Base-by-base conservation (phyloP, 1,140 invertebrate genomes). In the Saccostrea glomerata region DNA sequence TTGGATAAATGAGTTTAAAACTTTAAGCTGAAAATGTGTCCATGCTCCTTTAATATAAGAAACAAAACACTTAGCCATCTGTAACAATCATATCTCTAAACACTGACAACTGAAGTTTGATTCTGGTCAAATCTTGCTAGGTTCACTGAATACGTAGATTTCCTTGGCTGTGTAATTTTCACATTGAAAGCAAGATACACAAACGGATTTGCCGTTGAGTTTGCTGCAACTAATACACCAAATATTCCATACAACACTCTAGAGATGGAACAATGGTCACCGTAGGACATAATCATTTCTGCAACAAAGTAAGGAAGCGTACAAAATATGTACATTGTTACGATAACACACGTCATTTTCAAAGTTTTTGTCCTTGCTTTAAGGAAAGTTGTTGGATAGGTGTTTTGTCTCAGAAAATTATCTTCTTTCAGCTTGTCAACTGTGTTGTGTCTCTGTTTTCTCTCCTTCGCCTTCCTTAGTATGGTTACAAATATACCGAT, bases 331-430 rank as follows among this genome's bases (percentile, higher is more conserved):
- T 94, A 95, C 20, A 91, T 91, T 1, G 87, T 40, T 0, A 94
- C 93, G n/a, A 95, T 95, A 11, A 95, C 94, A n/a, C 94, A 89
- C 0, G 95, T 95, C 94, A 95, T 94, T 86, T 94, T 94, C 36
- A 95, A 87, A 0, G 95, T 95, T 89, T 95, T 95, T 4, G 94
- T 92, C 89, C 95, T 95, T 0, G 95, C 95, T 86, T 91, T 93
- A 25, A 93, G 94, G 11, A 95, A 89, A 2, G 94, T 94, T 6
- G 91, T 93, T 0, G 93, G 93, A 0, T 89, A 90, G 0, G 94
- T 94, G 83, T 93, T 94, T 89, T 94, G 94, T 9, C 94, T 90
- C 20, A 93, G 93, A 56, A 94, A 86, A 82, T 92, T 91, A 15
- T 90, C 77, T 73, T 91, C 92, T 60, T 77, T 88, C 9, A 87